These are phyloP conservation scores for Dasysyrphus tricinctus DNA, from an alignment of 2,888 invertebrate genomes.

Conservation along the genomic window DNA sequence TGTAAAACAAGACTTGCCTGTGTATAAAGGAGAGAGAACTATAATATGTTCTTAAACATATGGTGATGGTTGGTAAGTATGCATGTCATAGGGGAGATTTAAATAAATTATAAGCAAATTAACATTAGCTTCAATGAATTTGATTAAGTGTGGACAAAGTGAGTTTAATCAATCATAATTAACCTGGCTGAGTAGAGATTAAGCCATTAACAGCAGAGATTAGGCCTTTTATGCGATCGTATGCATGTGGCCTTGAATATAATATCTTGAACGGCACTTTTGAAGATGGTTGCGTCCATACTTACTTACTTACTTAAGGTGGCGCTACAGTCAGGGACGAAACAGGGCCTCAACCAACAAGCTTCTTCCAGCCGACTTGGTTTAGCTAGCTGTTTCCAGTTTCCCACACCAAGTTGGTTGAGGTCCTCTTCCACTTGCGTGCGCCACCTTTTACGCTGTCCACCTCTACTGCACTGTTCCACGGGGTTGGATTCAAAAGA, in stretches of 20 bases:
- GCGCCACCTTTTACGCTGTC: no score
- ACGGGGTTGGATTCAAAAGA: no score
- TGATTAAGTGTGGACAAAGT: slow-evolving; percentile 41
- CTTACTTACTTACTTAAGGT: no score
- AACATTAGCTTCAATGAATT: slow-evolving; percentile 43
- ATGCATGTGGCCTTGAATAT: background rate
- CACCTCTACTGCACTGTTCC: no score
- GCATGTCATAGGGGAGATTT: slow-evolving; percentile 32
- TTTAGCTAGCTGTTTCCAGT: no score
- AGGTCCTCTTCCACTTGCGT: no score
- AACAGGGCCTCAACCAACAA: no score
- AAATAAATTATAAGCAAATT: slow-evolving; percentile 48
- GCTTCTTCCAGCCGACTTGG: no score
- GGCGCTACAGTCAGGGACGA: no score
- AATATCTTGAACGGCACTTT: background rate
- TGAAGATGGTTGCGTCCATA: background rate
- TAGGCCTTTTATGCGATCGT: background rate
- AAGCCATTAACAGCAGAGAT: background rate
- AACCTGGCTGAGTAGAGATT: background rate
- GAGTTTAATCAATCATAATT: slow-evolving; percentile 30
- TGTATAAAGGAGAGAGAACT: background rate
- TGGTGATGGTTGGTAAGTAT: background rate
- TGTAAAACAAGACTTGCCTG: slow-evolving; percentile 23
- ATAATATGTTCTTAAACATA: slow-evolving; percentile 34
- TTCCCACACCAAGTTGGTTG: no score